Percentiles rank a stretch among this genome's conserved stretches.
Evolutionary conservation across 92 coral and sea anemone genomes (phyloP).

Genomic region (Palythoa grandis): DNA sequence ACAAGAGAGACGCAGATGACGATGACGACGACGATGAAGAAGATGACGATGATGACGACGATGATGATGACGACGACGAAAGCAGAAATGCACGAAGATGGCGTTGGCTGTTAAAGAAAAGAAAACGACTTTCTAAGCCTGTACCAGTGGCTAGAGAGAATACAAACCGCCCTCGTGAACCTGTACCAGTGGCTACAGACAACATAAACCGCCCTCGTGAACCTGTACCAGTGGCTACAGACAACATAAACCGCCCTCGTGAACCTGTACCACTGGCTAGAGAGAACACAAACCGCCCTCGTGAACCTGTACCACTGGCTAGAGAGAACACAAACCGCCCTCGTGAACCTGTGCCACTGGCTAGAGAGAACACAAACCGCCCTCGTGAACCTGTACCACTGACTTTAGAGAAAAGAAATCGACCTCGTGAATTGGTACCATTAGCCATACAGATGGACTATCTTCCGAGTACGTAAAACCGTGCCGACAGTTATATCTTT

Average conservation of each 20-base stretch:
- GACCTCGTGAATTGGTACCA: background rate
- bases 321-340: background rate
- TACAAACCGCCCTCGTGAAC: background rate
- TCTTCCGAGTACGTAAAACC: background rate
- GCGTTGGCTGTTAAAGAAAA: too few relatives aligned
- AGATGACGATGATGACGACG: background rate
- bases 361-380: background rate
- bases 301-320: too few relatives aligned
- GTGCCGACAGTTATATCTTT: background rate
- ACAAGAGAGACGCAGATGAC: background rate
- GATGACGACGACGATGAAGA: background rate
- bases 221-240: too few relatives aligned
- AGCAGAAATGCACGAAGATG: background rate
- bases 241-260: background rate
- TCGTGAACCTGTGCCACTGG: background rate
- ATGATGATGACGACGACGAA: background rate
- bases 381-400: too few relatives aligned
- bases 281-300: too few relatives aligned
- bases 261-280: background rate
- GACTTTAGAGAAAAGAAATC: background rate
- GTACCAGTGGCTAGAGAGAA: background rate
- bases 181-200: background rate
- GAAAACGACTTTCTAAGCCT: background rate
- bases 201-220: background rate
- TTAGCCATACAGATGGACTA: background rate